phyloP scores from a whole-genome alignment of 1,140 invertebrate genomes.

The Melitaea cinxia region DNA sequence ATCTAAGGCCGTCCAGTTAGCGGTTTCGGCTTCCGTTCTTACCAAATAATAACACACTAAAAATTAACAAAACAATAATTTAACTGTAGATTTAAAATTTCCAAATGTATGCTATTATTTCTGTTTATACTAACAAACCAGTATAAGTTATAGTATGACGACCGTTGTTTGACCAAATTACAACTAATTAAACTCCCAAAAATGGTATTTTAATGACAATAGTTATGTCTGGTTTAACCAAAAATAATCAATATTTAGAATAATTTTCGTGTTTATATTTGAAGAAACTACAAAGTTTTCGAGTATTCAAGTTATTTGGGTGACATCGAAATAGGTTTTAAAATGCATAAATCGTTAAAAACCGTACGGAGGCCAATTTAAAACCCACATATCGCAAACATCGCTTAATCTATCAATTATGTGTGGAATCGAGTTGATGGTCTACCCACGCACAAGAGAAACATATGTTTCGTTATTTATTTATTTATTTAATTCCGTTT shows the following conservation, averaged over 20 bases:
- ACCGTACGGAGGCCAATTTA: slow-evolving; percentile 22
- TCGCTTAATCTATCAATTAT: slow-evolving; percentile 19
- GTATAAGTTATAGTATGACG: no score
- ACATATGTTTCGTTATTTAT: slow-evolving; percentile 15
- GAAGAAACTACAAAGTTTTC: not conserved
- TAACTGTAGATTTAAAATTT: not conserved
- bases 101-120: no score
- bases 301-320: slow-evolving; percentile 15
- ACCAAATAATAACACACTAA: not conserved
- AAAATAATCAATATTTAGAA: not conserved
- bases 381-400: slow-evolving; percentile 21
- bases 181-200: not conserved
- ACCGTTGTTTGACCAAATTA: not conserved
- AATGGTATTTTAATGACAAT: not conserved
- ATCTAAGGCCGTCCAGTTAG: not conserved
- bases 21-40: not conserved
- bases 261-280: slow-evolving; percentile 12
- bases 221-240: not conserved
- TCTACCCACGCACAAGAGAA: slow-evolving; percentile 23
- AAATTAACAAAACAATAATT: not conserved
- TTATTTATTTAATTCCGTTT: not conserved
- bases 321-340: slow-evolving; percentile 32
- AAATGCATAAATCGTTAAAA: slow-evolving; percentile 17
- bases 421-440: slow-evolving; percentile 7
- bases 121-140: no score